phyloP scores from a whole-genome alignment of 2,888 invertebrate species.

The Steinernema carpocapsae region DNA sequence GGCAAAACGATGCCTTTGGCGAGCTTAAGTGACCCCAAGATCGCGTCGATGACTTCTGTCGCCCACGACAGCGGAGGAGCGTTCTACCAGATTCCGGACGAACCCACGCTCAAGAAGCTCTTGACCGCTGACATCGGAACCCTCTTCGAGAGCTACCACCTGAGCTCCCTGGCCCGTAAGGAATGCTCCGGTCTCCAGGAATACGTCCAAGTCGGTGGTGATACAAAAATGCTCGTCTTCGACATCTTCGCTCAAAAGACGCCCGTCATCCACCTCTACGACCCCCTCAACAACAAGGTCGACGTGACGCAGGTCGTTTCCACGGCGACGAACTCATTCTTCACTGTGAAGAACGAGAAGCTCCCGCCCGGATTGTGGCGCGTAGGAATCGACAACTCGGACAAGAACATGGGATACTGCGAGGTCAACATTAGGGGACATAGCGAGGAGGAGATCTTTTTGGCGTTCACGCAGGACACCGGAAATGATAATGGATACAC shows the following conservation, averaged over 20 bases:
- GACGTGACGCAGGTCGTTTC: constrained; percentile 38
- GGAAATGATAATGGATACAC: constrained; percentile 46
- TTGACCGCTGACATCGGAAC: constrained; percentile 16
- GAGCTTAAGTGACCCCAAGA: constrained; percentile 40
- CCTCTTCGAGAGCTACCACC: constrained; percentile 36
- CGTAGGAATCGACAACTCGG: constrained; percentile 42
- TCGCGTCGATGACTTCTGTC: constrained; percentile 47
- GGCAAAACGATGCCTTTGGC: constrained; percentile 49
- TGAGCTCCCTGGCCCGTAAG: constrained; percentile 33
- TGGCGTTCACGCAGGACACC: constrained; percentile 52
- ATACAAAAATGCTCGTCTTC: constrained; percentile 45
- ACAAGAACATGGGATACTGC: background rate
- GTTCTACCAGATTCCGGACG: constrained; percentile 43
- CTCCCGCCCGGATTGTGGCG: constrained; percentile 50
- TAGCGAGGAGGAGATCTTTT: constrained; percentile 36
- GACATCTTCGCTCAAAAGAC: constrained; percentile 45
- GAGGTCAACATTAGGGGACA: background rate
- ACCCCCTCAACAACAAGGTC: constrained; percentile 40
- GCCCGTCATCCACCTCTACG: constrained; percentile 26
- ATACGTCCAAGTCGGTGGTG: constrained; percentile 52
- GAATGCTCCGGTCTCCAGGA: constrained; percentile 50
- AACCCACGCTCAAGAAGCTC: constrained; percentile 1
- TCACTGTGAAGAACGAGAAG: constrained; percentile 42
- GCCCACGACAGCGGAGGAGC: constrained; percentile 53
- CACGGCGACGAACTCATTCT: constrained; percentile 49